Base-by-base conservation (phyloP, 2,888 invertebrate species). In the Meliscaeva auricollis region DNA sequence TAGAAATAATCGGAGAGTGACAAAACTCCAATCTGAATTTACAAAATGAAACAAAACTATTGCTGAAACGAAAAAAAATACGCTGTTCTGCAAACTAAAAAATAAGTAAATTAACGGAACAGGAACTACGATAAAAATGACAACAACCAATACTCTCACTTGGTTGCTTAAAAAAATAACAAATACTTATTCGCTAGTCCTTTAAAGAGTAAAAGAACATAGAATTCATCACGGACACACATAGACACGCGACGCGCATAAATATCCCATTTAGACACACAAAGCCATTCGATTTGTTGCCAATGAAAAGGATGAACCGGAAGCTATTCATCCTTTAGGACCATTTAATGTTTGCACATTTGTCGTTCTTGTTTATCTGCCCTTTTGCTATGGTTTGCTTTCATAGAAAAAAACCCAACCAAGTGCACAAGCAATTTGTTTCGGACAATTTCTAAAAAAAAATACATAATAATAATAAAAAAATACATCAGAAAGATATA, bases 241-340 rank as follows among this genome's bases (percentile, higher is more conserved):
- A 32, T 32, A 78, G 82, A 81, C 87, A 87, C 87, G 87, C 82
- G 87, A 82, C 87, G 82, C 87, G 77, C 87, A 87, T 87, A 87
- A 87, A 87, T 87, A 87, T 87, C 76, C 82, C 77, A 87, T 87
- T 87, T 87, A 82, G 87, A 87, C 81, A 87, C 74, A 87, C 87
- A 87, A 87, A 87, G 87, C 87, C 69, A 87, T 87, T 82, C 82
- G 82, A 87, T 82, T 87, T 80, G 87, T 82, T 82, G 82, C 87
- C 81, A 87, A 87, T 74, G 87, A 73, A 87, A 87, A 68, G 87
- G 82, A 87, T 77, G 87, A 87, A 85, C 38, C 87, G 87, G 87
- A 87, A 87, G 70, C 77, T 54, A 87, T 87, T 82, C 77, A 70
- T 87, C 74, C 77, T 87, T 82, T 78, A 74, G 87, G 77, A 87